Evolutionary conservation across 2,888 invertebrate species (phyloP).

Genomic region (Boloria euphrosyne): DNA sequence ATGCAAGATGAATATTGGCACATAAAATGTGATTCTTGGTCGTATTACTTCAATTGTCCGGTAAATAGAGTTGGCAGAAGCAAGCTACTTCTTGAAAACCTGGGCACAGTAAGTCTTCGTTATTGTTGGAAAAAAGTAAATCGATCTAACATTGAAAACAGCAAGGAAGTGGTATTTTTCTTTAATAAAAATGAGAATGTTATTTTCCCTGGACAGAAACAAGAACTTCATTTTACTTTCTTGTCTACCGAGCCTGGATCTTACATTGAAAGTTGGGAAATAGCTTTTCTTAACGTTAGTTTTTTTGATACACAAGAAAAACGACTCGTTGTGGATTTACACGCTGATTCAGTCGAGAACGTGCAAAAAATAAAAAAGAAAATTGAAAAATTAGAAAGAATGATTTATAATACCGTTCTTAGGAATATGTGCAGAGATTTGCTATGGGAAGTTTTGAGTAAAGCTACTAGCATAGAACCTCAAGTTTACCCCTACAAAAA

Average conservation of each 20-base stretch:
- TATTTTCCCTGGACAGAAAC: constrained; percentile 75
- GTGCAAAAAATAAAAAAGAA: constrained; percentile 47
- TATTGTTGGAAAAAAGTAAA: constrained; percentile 77
- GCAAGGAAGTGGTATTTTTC: constrained; percentile 64
- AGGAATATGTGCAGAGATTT: constrained; percentile 50
- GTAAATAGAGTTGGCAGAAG: constrained; percentile 58
- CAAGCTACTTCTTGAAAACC: constrained; percentile 71
- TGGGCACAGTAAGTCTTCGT: constrained; percentile 72
- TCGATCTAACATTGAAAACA: constrained; percentile 36
- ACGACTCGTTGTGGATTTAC: constrained; percentile 59
- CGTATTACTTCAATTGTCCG: constrained; percentile 70
- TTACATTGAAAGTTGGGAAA: constrained; percentile 74
- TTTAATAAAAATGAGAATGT: constrained; percentile 82
- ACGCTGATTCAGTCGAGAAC: constrained; percentile 63
- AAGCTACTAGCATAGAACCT: constrained; percentile 52
- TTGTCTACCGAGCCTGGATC: constrained; percentile 62
- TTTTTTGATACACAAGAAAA: constrained; percentile 60
- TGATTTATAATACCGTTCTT: constrained; percentile 54
- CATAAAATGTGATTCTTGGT: constrained; percentile 62
- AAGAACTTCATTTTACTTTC: constrained; percentile 74
- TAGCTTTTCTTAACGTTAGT: constrained; percentile 67
- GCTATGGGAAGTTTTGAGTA: constrained; percentile 51
- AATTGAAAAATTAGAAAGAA: constrained; percentile 51
- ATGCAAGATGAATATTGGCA: constrained; percentile 54
- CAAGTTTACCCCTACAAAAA: constrained; percentile 66